phyloP scores from a whole-genome alignment of 2,797 vertebrate species.

The Falco columbarius region DNA sequence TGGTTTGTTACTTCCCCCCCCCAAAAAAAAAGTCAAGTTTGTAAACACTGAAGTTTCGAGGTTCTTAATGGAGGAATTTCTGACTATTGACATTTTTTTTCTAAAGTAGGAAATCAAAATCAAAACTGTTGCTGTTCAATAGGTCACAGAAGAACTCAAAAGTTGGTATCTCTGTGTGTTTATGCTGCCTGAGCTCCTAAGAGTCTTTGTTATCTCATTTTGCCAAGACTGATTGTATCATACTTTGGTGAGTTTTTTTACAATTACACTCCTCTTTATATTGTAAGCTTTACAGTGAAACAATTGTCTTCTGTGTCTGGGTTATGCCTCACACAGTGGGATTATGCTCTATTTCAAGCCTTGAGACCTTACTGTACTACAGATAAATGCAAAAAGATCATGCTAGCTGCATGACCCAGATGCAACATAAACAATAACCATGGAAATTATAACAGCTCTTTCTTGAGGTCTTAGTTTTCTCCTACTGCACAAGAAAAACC shows the following conservation, averaged over 20 bases:
- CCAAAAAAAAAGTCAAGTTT: not conserved
- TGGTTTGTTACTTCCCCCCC: not conserved
- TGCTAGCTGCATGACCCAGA: not conserved
- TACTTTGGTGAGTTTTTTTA: not conserved
- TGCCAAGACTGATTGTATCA: not conserved
- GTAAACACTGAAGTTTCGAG: not conserved
- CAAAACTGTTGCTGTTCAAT: not conserved
- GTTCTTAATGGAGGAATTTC: not conserved
- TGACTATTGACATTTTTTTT: not conserved
- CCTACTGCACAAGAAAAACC: not conserved
- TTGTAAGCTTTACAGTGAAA: not conserved
- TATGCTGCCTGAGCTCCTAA: not conserved
- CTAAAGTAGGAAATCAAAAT: not conserved
- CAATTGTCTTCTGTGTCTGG: not conserved
- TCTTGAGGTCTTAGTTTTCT: not conserved
- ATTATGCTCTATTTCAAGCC: not conserved
- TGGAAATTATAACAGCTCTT: not conserved
- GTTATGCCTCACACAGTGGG: not conserved
- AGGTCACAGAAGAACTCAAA: not conserved
- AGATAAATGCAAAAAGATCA: not conserved
- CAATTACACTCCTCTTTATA: not conserved
- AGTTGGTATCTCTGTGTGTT: not conserved
- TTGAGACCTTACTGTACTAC: not conserved
- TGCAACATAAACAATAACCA: not conserved
- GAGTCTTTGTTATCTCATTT: not conserved